Conservation (phyloP, 2,113 vertebrate species). For the Dromiciops gliroides region DNA sequence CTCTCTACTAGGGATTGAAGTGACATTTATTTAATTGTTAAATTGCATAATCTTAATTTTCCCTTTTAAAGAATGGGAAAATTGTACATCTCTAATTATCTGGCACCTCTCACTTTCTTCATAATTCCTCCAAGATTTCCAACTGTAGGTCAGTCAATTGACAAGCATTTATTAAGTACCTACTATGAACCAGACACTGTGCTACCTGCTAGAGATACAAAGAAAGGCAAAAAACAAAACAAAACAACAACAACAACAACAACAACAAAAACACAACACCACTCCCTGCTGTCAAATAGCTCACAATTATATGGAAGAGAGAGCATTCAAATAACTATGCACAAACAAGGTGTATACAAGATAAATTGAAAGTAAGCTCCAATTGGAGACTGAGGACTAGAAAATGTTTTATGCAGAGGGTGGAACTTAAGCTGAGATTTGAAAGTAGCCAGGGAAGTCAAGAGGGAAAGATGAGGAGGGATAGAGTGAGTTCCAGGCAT, state of each 20-base stretch:
- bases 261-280: no score
- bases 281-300: neutral
- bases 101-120: neutral
- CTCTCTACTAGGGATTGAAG: neutral
- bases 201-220: neutral
- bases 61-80: neutral
- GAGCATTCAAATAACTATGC: neutral
- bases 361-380: neutral
- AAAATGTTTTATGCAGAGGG: neutral
- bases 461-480: neutral
- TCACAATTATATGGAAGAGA: neutral
- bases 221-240: neutral
- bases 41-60: neutral
- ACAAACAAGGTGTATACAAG: neutral
- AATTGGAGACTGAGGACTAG: neutral
- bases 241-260: no score
- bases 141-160: neutral
- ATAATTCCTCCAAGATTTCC: neutral
- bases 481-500: neutral
- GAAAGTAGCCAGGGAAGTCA: neutral
- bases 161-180: neutral
- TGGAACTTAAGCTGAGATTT: neutral
- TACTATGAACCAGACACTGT: neutral
- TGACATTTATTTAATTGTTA: neutral
- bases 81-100: neutral